Evolutionary conservation across 2,113 vertebrate species (phyloP).

Genomic region (Hypocryptadius cinnamomeus): DNA sequence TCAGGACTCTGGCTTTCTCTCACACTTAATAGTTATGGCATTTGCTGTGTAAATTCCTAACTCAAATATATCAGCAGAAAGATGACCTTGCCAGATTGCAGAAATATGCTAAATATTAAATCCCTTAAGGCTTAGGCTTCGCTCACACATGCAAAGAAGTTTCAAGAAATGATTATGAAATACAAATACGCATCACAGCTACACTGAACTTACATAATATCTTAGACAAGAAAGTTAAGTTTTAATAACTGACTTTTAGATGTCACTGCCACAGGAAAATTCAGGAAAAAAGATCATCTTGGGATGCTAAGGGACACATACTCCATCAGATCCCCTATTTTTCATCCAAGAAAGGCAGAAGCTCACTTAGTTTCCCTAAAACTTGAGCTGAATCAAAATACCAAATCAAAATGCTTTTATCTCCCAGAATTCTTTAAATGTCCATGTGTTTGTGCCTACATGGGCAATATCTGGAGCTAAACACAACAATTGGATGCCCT

Average conservation of each 20-base stretch:
- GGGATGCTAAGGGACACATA: neutral
- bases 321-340: neutral
- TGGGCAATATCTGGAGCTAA: neutral
- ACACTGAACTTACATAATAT: conserved; percentile 4
- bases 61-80: conserved; percentile 38
- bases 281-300: neutral
- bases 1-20: conserved; percentile 4
- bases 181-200: neutral
- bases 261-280: neutral
- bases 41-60: conserved; percentile 45
- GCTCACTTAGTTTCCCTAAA: neutral
- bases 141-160: conserved; percentile 26
- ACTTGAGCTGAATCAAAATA: neutral
- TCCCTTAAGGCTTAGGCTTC: conserved; percentile 24
- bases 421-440: neutral
- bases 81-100: conserved; percentile 56
- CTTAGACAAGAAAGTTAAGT: neutral
- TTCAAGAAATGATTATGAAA: conserved; percentile 44
- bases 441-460: neutral
- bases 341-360: neutral
- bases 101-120: conserved; percentile 47
- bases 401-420: neutral
- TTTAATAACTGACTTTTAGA: neutral
- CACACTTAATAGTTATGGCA: conserved; percentile 16
- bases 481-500: rapidly evolving